Evolutionary conservation across 2,888 invertebrate species (phyloP).

Genomic region (Ramazzottius varieornatus): DNA sequence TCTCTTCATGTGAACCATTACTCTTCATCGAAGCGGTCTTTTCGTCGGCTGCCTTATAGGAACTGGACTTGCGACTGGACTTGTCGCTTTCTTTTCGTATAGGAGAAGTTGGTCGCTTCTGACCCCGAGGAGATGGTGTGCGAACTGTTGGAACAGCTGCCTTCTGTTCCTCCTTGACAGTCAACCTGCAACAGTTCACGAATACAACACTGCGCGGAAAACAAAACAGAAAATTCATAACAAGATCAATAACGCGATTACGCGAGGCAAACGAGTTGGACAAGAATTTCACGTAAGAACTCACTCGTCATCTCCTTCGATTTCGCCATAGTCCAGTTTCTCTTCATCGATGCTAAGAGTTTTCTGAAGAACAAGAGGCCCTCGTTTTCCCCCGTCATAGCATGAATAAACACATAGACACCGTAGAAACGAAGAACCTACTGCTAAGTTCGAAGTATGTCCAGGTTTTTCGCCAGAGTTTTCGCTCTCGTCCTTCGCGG

Average conservation of each 20-base stretch:
- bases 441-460: too few relatives aligned
- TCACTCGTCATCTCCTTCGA: neutral
- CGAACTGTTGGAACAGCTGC: neutral
- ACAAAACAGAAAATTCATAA: too few relatives aligned
- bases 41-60: neutral
- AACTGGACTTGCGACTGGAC: neutral
- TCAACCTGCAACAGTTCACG: too few relatives aligned
- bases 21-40: neutral
- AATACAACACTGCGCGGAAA: too few relatives aligned
- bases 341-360: neutral
- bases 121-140: too few relatives aligned
- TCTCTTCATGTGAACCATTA: neutral
- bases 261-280: too few relatives aligned
- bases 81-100: too few relatives aligned
- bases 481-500: too few relatives aligned
- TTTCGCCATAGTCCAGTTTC: constrained; percentile 1
- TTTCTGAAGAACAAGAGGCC: neutral
- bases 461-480: too few relatives aligned
- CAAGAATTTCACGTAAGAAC: too few relatives aligned
- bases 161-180: neutral
- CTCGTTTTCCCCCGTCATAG: too few relatives aligned
- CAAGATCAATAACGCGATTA: too few relatives aligned
- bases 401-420: neutral
- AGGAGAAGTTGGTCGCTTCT: neutral
- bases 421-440: neutral